Evolutionary conservation across 2,113 vertebrate genomes (phyloP).

Genomic region (Paracyprichromis sp.): DNA sequence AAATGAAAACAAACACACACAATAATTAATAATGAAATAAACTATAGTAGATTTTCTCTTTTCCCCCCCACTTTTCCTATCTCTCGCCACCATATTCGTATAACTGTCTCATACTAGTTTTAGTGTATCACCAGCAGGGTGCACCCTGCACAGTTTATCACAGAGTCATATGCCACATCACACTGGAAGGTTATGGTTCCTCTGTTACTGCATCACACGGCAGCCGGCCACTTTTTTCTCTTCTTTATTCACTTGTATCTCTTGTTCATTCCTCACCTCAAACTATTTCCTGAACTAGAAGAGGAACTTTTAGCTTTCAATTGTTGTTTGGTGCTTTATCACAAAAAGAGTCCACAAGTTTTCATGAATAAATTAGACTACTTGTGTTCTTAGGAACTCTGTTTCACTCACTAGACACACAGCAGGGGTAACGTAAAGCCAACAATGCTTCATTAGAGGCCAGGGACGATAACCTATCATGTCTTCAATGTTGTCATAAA

Average conservation of each 20-base stretch:
- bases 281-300: background rate
- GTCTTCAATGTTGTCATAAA: conserved; percentile 69
- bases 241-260: background rate
- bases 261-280: background rate
- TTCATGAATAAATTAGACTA: background rate
- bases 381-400: background rate
- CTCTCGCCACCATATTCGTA: background rate
- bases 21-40: background rate
- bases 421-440: conserved; percentile 59
- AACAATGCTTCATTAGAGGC: conserved; percentile 62
- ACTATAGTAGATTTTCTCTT: background rate
- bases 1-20: background rate
- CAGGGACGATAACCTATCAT: conserved; percentile 61
- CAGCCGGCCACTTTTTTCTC: background rate
- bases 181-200: background rate
- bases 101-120: background rate
- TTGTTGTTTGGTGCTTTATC: background rate
- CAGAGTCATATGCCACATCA: background rate
- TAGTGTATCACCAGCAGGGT: background rate
- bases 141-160: background rate
- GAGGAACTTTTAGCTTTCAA: background rate
- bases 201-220: background rate
- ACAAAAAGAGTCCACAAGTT: background rate
- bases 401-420: conserved; percentile 59
- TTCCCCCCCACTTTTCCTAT: rapidly evolving